Evolutionary conservation across 2,888 invertebrate species (phyloP), one percentile per base, ranked within the genome.

Genomic region (Melieria picta): DNA sequence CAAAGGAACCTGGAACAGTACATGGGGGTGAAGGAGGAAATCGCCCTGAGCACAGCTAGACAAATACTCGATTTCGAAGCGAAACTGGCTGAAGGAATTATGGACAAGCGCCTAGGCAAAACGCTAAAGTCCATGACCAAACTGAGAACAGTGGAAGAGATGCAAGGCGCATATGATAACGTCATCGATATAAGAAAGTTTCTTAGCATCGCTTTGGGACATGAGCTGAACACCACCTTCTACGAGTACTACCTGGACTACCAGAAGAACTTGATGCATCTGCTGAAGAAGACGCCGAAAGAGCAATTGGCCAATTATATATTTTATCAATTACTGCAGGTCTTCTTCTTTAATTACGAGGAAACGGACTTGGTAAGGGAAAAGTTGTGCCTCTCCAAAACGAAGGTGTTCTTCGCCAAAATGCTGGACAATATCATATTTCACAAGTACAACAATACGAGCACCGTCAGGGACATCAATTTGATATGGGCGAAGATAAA

Each of bases 251-350:
- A 79, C 46, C 75, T 79, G 52, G 77, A 73, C 11, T 86, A 85
- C 64, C 81, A 80, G 55, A 64, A 16, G 0, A 80, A 83, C 30
- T 46, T 85, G 45, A 62, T 69, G 6, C 48, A 65, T 1, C 65
- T 83, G 0, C 9, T 85, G 9, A 47, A 58, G 0, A 42, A 61
- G 0, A 79, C 79, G 0, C 66, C 79, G 0, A 72, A 74, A 7
- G 74, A 76, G 10, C 63, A 74, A n/a, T 63, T 83, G 47, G 85
- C 84, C 43, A 84, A 85, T 72, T 85, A 85, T 67, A 80, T 85
- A 4, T 80, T 80, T 65, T 78, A 82, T 42, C 77, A 84, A 63
- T 71, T 86, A 42, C 65, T 83, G 16, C 68, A 78, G 48, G 74
- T 64, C 52, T 84, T 86, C 69, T 79, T 80, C 64, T 79, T 78